Base-by-base conservation (phyloP, 2,113 vertebrate genomes). In the Trogon surrucura region DNA sequence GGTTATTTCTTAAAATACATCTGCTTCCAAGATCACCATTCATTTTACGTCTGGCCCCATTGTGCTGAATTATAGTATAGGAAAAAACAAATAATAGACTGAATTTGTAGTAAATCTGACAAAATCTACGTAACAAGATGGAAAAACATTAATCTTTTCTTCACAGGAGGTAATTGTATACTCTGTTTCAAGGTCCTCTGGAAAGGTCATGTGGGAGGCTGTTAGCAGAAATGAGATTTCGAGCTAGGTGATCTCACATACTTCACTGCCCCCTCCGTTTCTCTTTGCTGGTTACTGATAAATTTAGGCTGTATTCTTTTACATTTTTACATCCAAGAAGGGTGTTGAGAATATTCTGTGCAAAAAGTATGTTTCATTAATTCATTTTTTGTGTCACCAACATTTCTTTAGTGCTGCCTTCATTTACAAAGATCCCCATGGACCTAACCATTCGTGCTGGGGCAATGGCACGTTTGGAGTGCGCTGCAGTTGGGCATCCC, bases 381-480 rank as follows among this genome's bases (percentile, higher is more conserved):
- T 51, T 93, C 7, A 80, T 80, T 84, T 67, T 41, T 81, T 36
- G 1, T 91, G 45, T 95, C n/a, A 10, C 47, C 12, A 15, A 54
- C 25, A 96, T 92, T 62, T 38, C 54, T 97, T 71, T 70, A 99
- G 99, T 99, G 99, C 97, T 99, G 30, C 99, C 99, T 8, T 99
- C 98, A 4, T 99, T 99, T 97, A 99, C 98, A 34, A 99, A 99
- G 97, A 99, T 97, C 47, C 99, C 99, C 11, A 99, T 99, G 98
- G 99, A 99, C 85, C 97, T 99, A 69, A 99, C 99, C 17, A 98
- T 99, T 87, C 98, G 99, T 0, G 98, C 98, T 0, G 99, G 99
- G 27, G 98, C 99, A 5, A 99, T 98, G 51, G 99, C 99, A 1
- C 98, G 99, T 58, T 95, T 99, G 82, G 99, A 99, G 80, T 99